Evolutionary conservation across 2,113 vertebrate species (phyloP).

Genomic region (Octodon degus): DNA sequence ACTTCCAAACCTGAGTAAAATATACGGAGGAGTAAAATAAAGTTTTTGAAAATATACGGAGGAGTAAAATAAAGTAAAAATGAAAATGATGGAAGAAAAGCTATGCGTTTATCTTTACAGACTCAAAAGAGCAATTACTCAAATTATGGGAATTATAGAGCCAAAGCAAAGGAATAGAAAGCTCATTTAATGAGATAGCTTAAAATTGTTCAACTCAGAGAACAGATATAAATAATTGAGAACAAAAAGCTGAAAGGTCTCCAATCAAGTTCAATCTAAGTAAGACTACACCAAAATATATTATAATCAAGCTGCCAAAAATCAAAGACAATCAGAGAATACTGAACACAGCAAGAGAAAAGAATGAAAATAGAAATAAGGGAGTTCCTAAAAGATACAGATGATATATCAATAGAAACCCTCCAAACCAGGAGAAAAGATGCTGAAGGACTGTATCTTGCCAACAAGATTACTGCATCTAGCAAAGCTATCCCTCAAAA

Average conservation of each 20-base stretch:
- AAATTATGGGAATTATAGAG: neutral
- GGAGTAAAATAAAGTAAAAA: neutral
- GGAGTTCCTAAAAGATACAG: neutral
- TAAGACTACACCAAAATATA: neutral
- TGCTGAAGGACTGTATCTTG: neutral
- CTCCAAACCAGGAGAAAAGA: neutral
- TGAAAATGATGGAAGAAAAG: neutral
- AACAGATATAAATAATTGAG: neutral
- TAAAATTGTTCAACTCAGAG: neutral
- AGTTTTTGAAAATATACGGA: neutral
- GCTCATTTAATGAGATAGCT: neutral
- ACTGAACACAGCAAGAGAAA: neutral
- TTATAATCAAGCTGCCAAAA: too few relatives aligned
- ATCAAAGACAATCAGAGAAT: too few relatives aligned
- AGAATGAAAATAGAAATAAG: neutral
- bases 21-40: neutral
- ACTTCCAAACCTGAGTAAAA: neutral
- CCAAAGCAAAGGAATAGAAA: neutral
- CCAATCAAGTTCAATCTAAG: neutral
- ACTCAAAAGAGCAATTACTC: neutral
- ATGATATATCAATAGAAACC: neutral
- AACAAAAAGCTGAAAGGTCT: neutral
- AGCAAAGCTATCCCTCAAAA: neutral
- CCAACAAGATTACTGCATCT: too few relatives aligned
- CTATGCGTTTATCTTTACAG: neutral